Percentiles rank a stretch among this genome's conserved stretches.
phyloP scores from a whole-genome alignment of 2,797 vertebrate genomes.

The Enteromius fasciolatus region DNA sequence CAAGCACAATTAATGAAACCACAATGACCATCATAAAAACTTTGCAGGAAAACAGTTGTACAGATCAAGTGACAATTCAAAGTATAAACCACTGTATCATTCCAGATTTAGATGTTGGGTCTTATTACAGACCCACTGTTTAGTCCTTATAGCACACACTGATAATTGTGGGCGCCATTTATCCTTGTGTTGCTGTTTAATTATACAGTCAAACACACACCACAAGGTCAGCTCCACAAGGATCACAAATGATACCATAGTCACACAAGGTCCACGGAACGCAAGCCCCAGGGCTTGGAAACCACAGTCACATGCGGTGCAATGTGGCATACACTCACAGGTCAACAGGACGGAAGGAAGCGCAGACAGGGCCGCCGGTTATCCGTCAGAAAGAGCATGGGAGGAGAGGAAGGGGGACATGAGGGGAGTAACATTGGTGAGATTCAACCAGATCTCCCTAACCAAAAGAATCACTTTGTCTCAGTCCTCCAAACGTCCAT shows the following conservation, averaged over 20 bases:
- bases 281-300: constrained; percentile 28
- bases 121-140: constrained; percentile 27
- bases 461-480: constrained; percentile 13
- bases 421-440: constrained; percentile 44
- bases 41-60: constrained; percentile 3
- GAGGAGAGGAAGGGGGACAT: constrained; percentile 46
- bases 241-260: constrained; percentile 50
- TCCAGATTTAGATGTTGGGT: background rate
- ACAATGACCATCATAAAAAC: constrained; percentile 30
- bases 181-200: constrained; percentile 26
- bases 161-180: background rate
- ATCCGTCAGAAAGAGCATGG: constrained; percentile 66
- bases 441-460: constrained; percentile 42
- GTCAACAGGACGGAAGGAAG: constrained; percentile 58
- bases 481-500: constrained; percentile 16
- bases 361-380: constrained; percentile 46
- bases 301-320: constrained; percentile 44
- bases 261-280: constrained; percentile 43
- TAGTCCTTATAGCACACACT: constrained; percentile 3
- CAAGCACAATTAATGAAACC: constrained; percentile 7
- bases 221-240: constrained; percentile 36
- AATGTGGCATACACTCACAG: constrained; percentile 68
- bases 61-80: constrained; percentile 16
- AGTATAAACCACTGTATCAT: constrained; percentile 6
- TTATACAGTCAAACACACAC: constrained; percentile 32